phyloP scores from a whole-genome alignment of 1,140 invertebrate genomes.

The Cepaea nemoralis region DNA sequence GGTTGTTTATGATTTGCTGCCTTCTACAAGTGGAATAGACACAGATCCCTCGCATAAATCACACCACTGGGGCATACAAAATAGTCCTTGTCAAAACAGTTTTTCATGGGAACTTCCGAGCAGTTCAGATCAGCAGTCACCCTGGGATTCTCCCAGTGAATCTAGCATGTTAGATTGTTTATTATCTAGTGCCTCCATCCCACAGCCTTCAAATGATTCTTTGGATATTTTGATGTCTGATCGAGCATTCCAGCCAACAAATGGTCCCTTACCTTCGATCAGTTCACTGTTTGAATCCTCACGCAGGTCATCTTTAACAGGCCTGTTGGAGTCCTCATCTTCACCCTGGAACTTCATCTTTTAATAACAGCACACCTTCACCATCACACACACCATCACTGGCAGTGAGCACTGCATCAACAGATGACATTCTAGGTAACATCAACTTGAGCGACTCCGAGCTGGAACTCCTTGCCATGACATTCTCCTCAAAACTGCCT shows the following conservation, averaged over 20 bases:
- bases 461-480: constrained; percentile 35
- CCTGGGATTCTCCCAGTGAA: constrained; percentile 1
- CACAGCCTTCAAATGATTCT: constrained; percentile 22
- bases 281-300: constrained; percentile 34
- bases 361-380: background rate
- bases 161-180: constrained; percentile 31
- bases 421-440: constrained; percentile 25
- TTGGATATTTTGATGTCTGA: constrained; percentile 25
- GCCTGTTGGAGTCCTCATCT: constrained; percentile 8
- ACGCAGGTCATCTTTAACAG: constrained; percentile 23
- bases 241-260: constrained; percentile 35
- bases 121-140: background rate
- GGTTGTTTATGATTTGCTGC: constrained; percentile 36
- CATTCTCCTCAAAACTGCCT: constrained; percentile 28
- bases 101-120: background rate
- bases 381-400: background rate
- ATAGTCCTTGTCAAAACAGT: background rate
- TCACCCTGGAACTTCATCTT: background rate
- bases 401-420: background rate
- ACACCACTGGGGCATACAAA: background rate
- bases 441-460: constrained; percentile 24
- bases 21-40: constrained; percentile 36
- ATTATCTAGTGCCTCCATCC: constrained; percentile 26
- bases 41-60: constrained; percentile 6
- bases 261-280: constrained; percentile 34